Conservation (phyloP, 1,140 invertebrate species). For the Ips typographus region DNA sequence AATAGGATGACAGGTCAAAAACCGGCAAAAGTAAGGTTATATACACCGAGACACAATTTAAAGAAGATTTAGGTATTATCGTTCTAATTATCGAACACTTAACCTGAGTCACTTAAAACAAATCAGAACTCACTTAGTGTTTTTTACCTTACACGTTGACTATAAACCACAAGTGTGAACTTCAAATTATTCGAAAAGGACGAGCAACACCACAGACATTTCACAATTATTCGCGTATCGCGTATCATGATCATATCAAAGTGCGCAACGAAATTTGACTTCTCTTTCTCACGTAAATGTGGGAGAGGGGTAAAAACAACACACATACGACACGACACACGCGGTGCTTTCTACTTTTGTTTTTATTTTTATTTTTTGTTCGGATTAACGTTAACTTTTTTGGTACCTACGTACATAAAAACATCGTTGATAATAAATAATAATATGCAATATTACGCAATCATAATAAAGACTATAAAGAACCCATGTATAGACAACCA, state of each 20-base stretch:
- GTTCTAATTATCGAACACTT: background rate
- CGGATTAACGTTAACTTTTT: background rate
- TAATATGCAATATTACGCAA: constrained; percentile 4
- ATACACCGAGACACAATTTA: background rate
- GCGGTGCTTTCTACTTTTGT: constrained; percentile 18
- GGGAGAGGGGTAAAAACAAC: constrained; percentile 1
- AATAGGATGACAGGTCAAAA: constrained; percentile 37
- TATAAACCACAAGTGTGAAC: constrained; percentile 18
- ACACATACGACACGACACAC: constrained; percentile 7
- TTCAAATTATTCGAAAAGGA: constrained; percentile 20
- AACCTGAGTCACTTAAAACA: background rate
- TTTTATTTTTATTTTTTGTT: constrained; percentile 17
- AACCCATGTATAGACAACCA: background rate
- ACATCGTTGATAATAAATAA: background rate
- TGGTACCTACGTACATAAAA: background rate
- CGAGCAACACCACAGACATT: constrained; percentile 13
- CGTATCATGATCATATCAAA: background rate
- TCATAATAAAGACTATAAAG: background rate
- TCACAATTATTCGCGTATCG: constrained; percentile 8
- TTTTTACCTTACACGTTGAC: constrained; percentile 1
- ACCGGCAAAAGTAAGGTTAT: constrained; percentile 33
- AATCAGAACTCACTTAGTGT: background rate
- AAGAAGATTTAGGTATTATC: background rate
- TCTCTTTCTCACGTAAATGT: background rate
- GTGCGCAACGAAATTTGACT: constrained; percentile 18